Evolutionary conservation across 53 echinoderm and acorn worm genomes (phyloP), one percentile per base, ranked within the genome.

Genomic region (Arbacia lixula): DNA sequence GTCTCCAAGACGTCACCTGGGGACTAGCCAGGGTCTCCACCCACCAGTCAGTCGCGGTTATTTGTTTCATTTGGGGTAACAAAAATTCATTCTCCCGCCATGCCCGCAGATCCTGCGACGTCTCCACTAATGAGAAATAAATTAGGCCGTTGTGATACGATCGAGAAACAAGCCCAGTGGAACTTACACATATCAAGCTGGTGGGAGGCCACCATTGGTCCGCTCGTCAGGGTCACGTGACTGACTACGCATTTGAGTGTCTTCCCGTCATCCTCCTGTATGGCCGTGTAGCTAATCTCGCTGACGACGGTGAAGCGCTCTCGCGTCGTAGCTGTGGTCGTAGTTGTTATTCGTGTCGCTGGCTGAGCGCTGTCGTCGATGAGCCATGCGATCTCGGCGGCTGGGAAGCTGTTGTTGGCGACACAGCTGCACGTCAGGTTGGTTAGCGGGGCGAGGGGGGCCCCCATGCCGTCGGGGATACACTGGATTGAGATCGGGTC

Each of bases 351-450:
- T 17, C 5, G 12, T 10, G 54, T 53, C 36, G 34, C 20, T 49
- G 26, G 14, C 16, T 2, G 8, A 24, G 69, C 69, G 16, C 28
- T 5, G 29, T 28, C 43, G 53, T 31, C 74, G 33, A 74, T 27
- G 3, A 12, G 53, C 74, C 74, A 74, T 49, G 74, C 53, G 74
- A 74, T 74, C 16, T 29, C 2, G 52, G 74, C 33, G 12, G 33
- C 33, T 53, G 74, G 74, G 34, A 52, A 74, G 74, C 74, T 53
- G 33, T 21, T n/a, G 11, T 30, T 4, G 19, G 53, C 53, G 74
- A 50, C 49, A 53, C 74, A 74, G 8, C 1, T 4, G 20, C 12
- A 49, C 34, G 0, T n/a, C 33, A 34, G 53, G 4, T 33, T 2
- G 25, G 35, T 54, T 21, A 53, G 34, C 6, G 53, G 8, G 12